Percentiles rank a stretch among this genome's conserved stretches.
These are phyloP conservation scores for Sander lucioperca DNA, from an alignment of 2,113 vertebrate genomes.

Conservation along the genomic window DNA sequence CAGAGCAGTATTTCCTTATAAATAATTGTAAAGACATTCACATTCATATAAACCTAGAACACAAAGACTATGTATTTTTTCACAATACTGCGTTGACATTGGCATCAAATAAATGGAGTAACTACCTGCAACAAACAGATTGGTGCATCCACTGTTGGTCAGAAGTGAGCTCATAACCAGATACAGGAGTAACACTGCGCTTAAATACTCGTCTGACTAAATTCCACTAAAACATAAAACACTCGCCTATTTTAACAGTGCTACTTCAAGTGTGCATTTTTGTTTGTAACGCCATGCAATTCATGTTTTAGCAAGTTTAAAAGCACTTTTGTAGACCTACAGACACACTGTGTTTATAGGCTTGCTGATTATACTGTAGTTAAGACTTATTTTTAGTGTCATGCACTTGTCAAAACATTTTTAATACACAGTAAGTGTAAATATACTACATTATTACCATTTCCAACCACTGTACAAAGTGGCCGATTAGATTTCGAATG, in stretches of 20 bases:
- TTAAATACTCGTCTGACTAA: constrained; percentile 57
- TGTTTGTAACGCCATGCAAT: constrained; percentile 52
- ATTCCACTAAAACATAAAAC: constrained; percentile 67
- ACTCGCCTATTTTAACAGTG: constrained; percentile 29
- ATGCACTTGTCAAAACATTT: constrained; percentile 13
- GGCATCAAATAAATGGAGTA: constrained; percentile 59
- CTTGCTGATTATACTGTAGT: neutral
- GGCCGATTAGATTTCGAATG: neutral
- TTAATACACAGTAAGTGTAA: constrained; percentile 15
- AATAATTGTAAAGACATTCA: constrained; percentile 33
- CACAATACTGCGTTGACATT: constrained; percentile 59
- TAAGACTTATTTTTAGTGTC: constrained; percentile 13
- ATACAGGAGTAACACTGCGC: constrained; percentile 44
- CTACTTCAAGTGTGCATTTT: constrained; percentile 51
- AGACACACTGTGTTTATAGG: neutral
- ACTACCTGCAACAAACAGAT: constrained; percentile 38
- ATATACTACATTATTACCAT: constrained; percentile 33
- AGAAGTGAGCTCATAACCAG: constrained; percentile 12
- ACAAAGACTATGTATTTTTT: constrained; percentile 12
- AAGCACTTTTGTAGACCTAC: constrained; percentile 1
- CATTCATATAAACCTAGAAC: constrained; percentile 19
- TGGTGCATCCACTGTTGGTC: constrained; percentile 17
- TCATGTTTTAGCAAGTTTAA: constrained; percentile 42
- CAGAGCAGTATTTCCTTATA: constrained; percentile 35
- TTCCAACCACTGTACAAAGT: constrained; percentile 11